A percentile compares a stretch with the other conserved stretches of the same genome.
These are phyloP conservation scores for Piaya cayana DNA, from an alignment of 2,113 vertebrate species.

Conservation along the genomic window DNA sequence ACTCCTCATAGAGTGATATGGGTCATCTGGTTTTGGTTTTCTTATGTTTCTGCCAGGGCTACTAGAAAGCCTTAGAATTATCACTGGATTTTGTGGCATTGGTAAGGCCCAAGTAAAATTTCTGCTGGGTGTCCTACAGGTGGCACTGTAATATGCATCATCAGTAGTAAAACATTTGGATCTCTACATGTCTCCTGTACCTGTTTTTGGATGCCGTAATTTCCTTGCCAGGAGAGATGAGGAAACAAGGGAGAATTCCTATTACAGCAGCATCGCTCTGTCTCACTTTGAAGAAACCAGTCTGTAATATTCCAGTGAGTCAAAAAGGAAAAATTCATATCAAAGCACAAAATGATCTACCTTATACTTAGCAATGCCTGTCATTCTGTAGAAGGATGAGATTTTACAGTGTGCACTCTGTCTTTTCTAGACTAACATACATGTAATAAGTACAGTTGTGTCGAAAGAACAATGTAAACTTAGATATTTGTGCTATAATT, in stretches of 20 bases:
- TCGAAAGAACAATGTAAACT: neutral
- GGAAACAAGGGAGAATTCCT: neutral
- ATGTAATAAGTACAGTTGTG: neutral
- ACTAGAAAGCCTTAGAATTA: neutral
- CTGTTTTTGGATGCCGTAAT: neutral
- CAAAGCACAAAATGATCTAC: neutral
- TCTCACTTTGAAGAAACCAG: neutral
- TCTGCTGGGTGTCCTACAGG: slow-evolving; percentile 24
- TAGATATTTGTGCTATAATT: neutral
- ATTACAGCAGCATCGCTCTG: neutral
- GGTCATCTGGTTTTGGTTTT: neutral
- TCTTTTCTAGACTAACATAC: neutral
- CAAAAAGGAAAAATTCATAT: neutral
- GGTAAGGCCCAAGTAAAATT: neutral
- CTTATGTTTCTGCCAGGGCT: neutral
- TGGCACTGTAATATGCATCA: slow-evolving; percentile 53
- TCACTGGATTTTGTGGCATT: accelerated
- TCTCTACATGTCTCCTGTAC: neutral
- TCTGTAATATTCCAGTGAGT: slow-evolving; percentile 7
- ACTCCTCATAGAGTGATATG: neutral
- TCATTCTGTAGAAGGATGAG: neutral
- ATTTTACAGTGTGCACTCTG: neutral
- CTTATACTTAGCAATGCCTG: neutral
- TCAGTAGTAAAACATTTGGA: neutral
- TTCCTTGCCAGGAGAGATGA: neutral